Base-by-base conservation (phyloP, 1,140 invertebrate genomes). In the Euwallacea similis region DNA sequence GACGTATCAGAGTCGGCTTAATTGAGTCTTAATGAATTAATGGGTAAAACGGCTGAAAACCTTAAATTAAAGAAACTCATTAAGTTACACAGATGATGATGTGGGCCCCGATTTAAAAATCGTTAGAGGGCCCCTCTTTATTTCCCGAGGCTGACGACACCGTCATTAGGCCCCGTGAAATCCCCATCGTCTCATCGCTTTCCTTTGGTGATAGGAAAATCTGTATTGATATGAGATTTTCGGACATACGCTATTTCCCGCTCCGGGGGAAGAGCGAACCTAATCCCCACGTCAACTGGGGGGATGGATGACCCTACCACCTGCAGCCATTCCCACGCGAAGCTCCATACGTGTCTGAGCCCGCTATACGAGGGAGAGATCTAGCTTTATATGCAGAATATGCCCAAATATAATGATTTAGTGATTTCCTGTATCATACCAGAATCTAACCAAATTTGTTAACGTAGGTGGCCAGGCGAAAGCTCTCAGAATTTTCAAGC, bases 11-110 rank as follows among this genome's bases (percentile, higher is more conserved):
- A 74, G 69, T 66, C 62, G 16, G 7, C 47, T 53, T 60, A 66
- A 74, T 69, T 71, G 44, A 74, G 65, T 53, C 13, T 71, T 74
- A 74, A 74, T 74, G 66, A 74, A 74, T 74, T 74, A 74, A 74
- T 74, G 73, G 69, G 60, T 66, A 74, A 74, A 74, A 71, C 65
- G 65, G 65, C 69, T 64, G 65, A 74, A 71, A 74, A 59, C 61
- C 63, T 47, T 71, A 69, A 68, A 74, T 71, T 66, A 71, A 74
- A 74, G 71, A 71, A 74, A 54, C 46, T 69, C 69, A 60, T 66
- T 60, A 59, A 43, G 66, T 50, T 50, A 50, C 46, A 50, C 9
- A 11, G 6, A 21, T 50, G 59, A 66, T 41, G 55, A 74, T 74
- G 73, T 66, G 73, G 73, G 73, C 58, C 47, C 68, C 73, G 68